phyloP scores from a whole-genome alignment of 2,797 vertebrate species.

The Esox masquinongy region DNA sequence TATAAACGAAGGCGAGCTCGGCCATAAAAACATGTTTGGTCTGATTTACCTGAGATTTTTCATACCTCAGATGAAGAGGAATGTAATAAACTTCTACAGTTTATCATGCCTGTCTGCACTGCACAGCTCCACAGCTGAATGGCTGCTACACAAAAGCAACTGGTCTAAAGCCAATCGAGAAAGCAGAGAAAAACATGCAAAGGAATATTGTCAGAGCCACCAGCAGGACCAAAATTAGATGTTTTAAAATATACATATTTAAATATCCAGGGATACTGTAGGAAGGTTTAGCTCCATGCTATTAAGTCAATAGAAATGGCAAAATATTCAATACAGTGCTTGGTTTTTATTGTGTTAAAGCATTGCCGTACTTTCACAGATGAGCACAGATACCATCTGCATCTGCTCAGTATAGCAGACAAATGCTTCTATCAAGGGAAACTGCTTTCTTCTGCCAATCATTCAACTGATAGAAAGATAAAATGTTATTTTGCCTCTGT shows the following conservation, averaged over 20 bases:
- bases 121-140: slow-evolving; percentile 15
- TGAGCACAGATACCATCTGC: slow-evolving; percentile 6
- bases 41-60: background rate
- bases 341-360: background rate
- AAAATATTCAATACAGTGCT: background rate
- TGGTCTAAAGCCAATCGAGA: slow-evolving; percentile 8
- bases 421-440: background rate
- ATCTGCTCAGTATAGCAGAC: slow-evolving; percentile 10
- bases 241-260: slow-evolving; percentile 1
- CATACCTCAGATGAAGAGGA: slow-evolving; percentile 12
- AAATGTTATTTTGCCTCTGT: slow-evolving; percentile 6
- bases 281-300: background rate
- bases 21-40: slow-evolving; percentile 20
- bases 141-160: slow-evolving; percentile 15
- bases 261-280: background rate
- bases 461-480: background rate
- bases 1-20: background rate
- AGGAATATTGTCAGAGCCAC: slow-evolving; percentile 3
- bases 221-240: background rate
- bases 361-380: background rate
- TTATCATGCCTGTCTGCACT: slow-evolving; percentile 29
- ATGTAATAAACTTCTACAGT: slow-evolving; percentile 19
- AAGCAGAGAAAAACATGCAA: slow-evolving; percentile 2
- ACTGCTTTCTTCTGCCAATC: slow-evolving; percentile 10
- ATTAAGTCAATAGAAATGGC: background rate